phyloP scores from a whole-genome alignment of 2,888 invertebrate species.

The Sarcophaga variegata region DNA sequence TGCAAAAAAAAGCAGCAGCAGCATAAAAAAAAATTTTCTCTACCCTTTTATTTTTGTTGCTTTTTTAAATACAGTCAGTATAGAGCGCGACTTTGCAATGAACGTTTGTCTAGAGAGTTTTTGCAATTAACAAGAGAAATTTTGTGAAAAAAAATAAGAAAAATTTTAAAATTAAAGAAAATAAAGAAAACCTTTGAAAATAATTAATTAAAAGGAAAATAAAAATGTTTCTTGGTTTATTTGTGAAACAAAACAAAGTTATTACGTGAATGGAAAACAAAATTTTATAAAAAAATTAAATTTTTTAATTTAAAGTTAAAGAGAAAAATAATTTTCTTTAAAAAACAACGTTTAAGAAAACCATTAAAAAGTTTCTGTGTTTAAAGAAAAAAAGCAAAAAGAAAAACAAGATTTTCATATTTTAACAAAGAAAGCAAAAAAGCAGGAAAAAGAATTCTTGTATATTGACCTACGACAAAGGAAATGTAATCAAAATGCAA shows the following conservation, averaged over 20 bases:
- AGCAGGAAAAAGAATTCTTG: slow-evolving; percentile 56
- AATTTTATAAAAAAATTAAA: neutral
- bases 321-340: too few species aligned
- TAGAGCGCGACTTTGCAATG: slow-evolving; percentile 80
- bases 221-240: neutral
- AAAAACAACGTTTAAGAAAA: neutral
- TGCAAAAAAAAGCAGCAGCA: slow-evolving; percentile 10
- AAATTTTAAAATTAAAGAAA: slow-evolving; percentile 14
- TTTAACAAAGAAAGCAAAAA: slow-evolving; percentile 40
- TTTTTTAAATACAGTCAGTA: slow-evolving; percentile 73
- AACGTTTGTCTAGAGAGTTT: slow-evolving; percentile 66
- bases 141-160: slow-evolving; percentile 19
- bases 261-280: neutral
- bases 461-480: slow-evolving; percentile 81
- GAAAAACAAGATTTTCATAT: slow-evolving; percentile 13
- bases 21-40: slow-evolving; percentile 77
- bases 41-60: slow-evolving; percentile 76
- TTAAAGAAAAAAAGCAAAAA: slow-evolving; percentile 9
- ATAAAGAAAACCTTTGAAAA: neutral
- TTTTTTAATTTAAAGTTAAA: neutral
- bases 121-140: slow-evolving; percentile 7
- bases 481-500: slow-evolving; percentile 80
- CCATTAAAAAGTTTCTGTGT: neutral
- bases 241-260: slow-evolving; percentile 9
- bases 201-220: slow-evolving; percentile 22